Conservation (phyloP, 1,140 invertebrate species). For the Cotesia typhae region DNA sequence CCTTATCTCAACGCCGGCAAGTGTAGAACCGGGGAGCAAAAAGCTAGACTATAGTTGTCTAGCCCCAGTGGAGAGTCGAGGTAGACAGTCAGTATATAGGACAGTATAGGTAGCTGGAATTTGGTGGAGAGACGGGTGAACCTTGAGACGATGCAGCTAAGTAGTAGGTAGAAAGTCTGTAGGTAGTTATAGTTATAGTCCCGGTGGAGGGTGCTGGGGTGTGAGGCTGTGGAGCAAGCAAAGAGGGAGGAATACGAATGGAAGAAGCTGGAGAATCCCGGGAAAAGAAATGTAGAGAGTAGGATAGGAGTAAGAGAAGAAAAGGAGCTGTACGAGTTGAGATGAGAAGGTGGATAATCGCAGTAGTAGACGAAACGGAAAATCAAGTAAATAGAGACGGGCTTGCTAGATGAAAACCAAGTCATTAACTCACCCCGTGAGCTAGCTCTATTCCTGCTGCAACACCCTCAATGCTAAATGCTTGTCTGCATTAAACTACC, state of each 20-base stretch:
- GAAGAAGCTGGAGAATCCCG: not conserved
- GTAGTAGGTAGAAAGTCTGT: no score
- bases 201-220: no score
- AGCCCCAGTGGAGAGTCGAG: no score
- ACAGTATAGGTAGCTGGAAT: no score
- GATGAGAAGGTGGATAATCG: constrained; percentile 12
- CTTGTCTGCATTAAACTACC: constrained; percentile 1
- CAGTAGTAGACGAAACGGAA: not conserved
- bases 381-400: constrained; percentile 17
- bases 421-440: constrained; percentile 6
- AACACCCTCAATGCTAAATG: constrained; percentile 1
- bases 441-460: constrained; percentile 4
- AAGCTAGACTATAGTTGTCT: not conserved
- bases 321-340: not conserved
- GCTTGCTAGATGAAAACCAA: not conserved
- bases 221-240: no score
- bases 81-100: no score
- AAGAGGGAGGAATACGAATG: no score
- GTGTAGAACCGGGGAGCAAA: constrained; percentile 3
- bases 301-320: not conserved
- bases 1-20: constrained; percentile 19
- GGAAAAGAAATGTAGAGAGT: not conserved
- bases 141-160: no score
- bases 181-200: no score
- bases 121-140: no score